These are phyloP conservation scores for Stomorhina lunata DNA, from an alignment of 2,888 invertebrate species.

Conservation along the genomic window DNA sequence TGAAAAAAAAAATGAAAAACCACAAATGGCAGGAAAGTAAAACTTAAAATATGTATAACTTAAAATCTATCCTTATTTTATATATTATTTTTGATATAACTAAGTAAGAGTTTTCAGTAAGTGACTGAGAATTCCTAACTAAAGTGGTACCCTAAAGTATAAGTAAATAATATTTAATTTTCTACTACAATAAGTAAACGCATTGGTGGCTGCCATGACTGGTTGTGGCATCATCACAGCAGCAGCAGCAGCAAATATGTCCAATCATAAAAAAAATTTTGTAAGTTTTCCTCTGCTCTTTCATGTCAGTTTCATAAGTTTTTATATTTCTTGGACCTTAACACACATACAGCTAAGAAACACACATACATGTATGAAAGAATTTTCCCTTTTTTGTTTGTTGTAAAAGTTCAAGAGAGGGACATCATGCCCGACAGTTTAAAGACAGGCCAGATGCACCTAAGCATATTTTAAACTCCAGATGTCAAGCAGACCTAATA, in stretches of 20 bases:
- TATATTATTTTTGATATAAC: not conserved
- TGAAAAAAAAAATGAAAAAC: not conserved
- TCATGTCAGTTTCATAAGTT: conserved; percentile 42
- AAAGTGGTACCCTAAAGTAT: not conserved
- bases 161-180: conserved; percentile 57
- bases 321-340: not conserved
- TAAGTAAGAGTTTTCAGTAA: not conserved
- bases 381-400: not conserved
- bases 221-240: not conserved
- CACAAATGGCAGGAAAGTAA: not conserved
- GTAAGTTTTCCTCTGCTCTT: conserved; percentile 16
- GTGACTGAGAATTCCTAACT: not conserved
- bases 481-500: no score
- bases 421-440: no score
- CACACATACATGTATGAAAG: not conserved
- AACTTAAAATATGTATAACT: not conserved
- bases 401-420: no score
- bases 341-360: not conserved
- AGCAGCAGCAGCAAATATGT: conserved; percentile 19
- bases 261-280: conserved; percentile 17
- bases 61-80: not conserved
- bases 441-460: no score
- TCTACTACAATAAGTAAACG: not conserved
- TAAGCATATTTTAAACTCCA: no score
- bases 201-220: not conserved